Percentiles rank a stretch among this genome's conserved stretches.
Evolutionary conservation across 1,140 invertebrate genomes (phyloP).

Genomic region (Ectropis grisescens): DNA sequence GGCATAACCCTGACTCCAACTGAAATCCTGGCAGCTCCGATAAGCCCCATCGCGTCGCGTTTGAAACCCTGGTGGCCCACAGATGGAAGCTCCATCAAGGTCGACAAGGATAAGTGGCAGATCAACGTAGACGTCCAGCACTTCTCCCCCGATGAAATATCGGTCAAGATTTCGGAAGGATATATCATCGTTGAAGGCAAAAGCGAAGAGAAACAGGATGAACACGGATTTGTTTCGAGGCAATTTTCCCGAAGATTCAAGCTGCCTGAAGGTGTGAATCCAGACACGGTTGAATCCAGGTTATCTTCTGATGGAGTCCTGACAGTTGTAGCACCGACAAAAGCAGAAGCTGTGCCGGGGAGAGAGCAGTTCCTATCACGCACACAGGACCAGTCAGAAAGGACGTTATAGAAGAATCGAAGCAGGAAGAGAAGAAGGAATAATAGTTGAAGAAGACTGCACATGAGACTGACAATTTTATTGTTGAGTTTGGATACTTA

Average conservation of each 20-base stretch:
- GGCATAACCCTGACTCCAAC: constrained; percentile 41
- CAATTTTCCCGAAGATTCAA: constrained; percentile 81
- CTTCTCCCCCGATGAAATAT: constrained; percentile 87
- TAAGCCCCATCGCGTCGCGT: constrained; percentile 30
- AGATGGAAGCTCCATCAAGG: constrained; percentile 36
- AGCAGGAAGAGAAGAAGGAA: constrained; percentile 4
- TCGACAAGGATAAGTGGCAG: constrained; percentile 70
- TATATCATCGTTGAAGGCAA: constrained; percentile 79
- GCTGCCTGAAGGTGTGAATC: constrained; percentile 77
- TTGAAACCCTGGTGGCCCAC: constrained; percentile 37
- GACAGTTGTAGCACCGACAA: constrained; percentile 74
- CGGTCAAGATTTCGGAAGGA: constrained; percentile 83
- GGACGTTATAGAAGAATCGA: constrained; percentile 18
- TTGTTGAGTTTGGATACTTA: no score
- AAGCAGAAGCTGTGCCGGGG: constrained; percentile 36
- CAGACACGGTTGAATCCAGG: constrained; percentile 76
- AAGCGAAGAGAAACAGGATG: constrained; percentile 83
- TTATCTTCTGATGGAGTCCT: constrained; percentile 84
- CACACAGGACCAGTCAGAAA: constrained; percentile 46
- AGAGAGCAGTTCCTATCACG: constrained; percentile 42
- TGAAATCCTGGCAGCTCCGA: constrained; percentile 31
- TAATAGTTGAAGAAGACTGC: constrained; percentile 51
- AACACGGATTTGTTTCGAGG: constrained; percentile 80
- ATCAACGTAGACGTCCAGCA: constrained; percentile 87
- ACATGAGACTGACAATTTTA: constrained; percentile 1